Percentiles rank a stretch among this genome's conserved stretches.
phyloP scores from a whole-genome alignment of 2,113 vertebrate species.

The Oreocharis arfaki region DNA sequence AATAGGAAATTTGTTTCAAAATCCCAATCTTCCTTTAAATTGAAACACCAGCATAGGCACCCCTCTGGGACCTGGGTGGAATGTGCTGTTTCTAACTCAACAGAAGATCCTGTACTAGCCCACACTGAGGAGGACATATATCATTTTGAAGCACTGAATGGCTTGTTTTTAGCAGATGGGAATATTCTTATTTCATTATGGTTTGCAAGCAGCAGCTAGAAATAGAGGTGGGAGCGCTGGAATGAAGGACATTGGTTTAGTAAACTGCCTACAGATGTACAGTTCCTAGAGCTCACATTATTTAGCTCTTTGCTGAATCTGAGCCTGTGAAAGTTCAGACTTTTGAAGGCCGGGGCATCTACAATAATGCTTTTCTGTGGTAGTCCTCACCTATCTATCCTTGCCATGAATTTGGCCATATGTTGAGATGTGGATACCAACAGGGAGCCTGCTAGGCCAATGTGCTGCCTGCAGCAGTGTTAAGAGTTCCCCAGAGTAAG shows the following conservation, averaged over 20 bases:
- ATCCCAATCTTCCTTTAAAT: background rate
- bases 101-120: background rate
- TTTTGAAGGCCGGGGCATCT: background rate
- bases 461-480: background rate
- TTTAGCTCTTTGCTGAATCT: background rate
- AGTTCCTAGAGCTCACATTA: background rate
- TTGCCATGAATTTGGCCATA: background rate
- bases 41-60: background rate
- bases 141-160: background rate
- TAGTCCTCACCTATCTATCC: background rate
- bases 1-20: background rate
- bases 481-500: background rate
- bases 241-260: background rate
- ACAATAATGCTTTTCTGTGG: background rate
- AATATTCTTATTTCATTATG: background rate
- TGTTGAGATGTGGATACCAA: background rate
- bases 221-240: background rate
- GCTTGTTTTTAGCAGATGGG: background rate
- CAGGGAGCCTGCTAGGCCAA: background rate
- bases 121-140: background rate
- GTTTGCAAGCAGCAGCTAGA: background rate
- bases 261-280: background rate
- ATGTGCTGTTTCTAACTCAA: background rate
- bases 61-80: background rate
- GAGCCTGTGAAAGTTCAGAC: background rate